Evolutionary conservation across 2,113 vertebrate species (phyloP).

Genomic region (Lanius ludovicianus): DNA sequence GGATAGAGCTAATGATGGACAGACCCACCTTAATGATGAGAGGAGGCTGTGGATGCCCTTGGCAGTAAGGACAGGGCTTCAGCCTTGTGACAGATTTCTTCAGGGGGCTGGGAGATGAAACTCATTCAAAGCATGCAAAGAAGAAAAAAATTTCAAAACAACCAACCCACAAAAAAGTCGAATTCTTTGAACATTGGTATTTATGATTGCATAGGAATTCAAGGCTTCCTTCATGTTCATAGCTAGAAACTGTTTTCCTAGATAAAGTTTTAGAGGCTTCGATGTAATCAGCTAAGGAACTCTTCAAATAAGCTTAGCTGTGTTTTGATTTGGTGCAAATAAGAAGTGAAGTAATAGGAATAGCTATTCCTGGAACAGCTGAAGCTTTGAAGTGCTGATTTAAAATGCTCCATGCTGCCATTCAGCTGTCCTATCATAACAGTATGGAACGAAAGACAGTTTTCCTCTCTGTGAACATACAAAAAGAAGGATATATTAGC

Average conservation of each 20-base stretch:
- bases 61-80: background rate
- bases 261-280: conserved; percentile 35
- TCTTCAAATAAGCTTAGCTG: conserved; percentile 8
- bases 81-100: background rate
- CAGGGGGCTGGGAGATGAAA: background rate
- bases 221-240: background rate
- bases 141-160: background rate
- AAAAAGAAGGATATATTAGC: background rate
- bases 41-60: background rate
- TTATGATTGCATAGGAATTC: conserved; percentile 19
- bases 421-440: conserved; percentile 3
- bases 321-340: conserved; percentile 53
- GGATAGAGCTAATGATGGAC: background rate
- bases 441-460: background rate
- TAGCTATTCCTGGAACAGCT: conserved; percentile 46
- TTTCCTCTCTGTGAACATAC: background rate
- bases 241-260: conserved; percentile 22
- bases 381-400: conserved; percentile 62
- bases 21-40: background rate
- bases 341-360: conserved; percentile 37
- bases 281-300: conserved; percentile 47
- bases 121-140: background rate
- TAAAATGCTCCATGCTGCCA: background rate
- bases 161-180: rapidly evolving
- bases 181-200: background rate